Evolutionary conservation across 30 jellyfish, hydroid and myxozoan species (phyloP), one percentile per base, ranked within the genome.

Genomic region (Turritopsis rubra): DNA sequence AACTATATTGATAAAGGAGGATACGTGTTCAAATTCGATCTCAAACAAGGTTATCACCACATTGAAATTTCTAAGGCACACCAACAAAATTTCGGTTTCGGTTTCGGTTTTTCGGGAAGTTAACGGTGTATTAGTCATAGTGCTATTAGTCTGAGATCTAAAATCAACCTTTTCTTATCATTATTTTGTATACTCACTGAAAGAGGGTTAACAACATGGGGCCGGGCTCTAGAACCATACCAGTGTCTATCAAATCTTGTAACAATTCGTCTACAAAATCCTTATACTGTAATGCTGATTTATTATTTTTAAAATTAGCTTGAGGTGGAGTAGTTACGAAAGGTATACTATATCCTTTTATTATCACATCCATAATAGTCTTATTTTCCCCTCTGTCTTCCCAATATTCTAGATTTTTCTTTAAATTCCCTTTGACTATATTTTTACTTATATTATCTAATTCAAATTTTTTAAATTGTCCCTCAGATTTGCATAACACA

Each of bases 111-210:
- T n/a, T n/a, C n/a, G n/a, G n/a, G n/a, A n/a, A n/a, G n/a, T n/a
- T n/a, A n/a, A n/a, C n/a, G n/a, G n/a, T n/a, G n/a, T n/a, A n/a
- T n/a, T n/a, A n/a, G n/a, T n/a, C n/a, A n/a, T n/a, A n/a, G n/a
- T n/a, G n/a, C n/a, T n/a, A n/a, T n/a, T n/a, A n/a, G n/a, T n/a
- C n/a, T n/a, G n/a, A 41, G 60, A 13, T 41, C 76, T 66, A 66
- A 66, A 66, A 66, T 66, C 76, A 66, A 66, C 76, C 76, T 66
- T 17, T 66, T 66, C 29, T 66, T 66, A 9, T 26, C 76, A 17
- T 21, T 21, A 21, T 21, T 21, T 21, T 66, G 27, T 66, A 66
- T 26, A 66, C 29, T 66, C 27, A 66, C 76, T 21, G 76, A 66
- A 21, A 66, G 29, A 4, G 76, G 76, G 76, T 66, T 66, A 21